Conservation (phyloP, 2,113 vertebrate genomes). For the Engystomops pustulosus region DNA sequence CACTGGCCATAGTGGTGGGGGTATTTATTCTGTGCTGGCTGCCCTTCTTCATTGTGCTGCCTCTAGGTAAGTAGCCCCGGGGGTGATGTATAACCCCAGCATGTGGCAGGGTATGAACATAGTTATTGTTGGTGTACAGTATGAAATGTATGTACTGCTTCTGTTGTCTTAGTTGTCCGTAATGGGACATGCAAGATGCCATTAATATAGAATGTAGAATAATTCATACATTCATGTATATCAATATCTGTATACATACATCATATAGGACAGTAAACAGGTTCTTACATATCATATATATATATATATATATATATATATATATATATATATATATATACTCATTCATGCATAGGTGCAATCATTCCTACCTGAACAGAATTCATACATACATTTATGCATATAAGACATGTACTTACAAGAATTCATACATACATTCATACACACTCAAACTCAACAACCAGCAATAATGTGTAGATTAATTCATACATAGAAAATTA, state of each 20-base stretch:
- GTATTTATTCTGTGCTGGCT: constrained; percentile 98
- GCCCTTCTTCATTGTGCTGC: constrained; percentile 96
- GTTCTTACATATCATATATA: not conserved
- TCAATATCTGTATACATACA: not conserved
- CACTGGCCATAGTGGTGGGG: constrained; percentile 95
- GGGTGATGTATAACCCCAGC: too few species aligned
- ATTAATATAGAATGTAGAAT: not conserved
- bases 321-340: not conserved
- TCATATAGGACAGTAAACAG: too few species aligned
- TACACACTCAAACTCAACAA: too few species aligned
- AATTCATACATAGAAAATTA: too few species aligned
- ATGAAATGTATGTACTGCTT: not conserved
- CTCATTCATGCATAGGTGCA: not conserved
- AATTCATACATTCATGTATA: not conserved
- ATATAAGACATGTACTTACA: not conserved
- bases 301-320: not conserved
- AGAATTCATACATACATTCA: not conserved
- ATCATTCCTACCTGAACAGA: not conserved
- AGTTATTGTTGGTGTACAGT: not conserved
- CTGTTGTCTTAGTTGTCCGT: not conserved
- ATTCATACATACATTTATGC: not conserved
- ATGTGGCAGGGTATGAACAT: not conserved
- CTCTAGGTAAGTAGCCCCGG: constrained; percentile 84
- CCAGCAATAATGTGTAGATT: too few species aligned
- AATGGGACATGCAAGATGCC: not conserved